These are phyloP conservation scores for Tenodera sinensis DNA, from an alignment of 2,888 invertebrate genomes.

Conservation along the genomic window DNA sequence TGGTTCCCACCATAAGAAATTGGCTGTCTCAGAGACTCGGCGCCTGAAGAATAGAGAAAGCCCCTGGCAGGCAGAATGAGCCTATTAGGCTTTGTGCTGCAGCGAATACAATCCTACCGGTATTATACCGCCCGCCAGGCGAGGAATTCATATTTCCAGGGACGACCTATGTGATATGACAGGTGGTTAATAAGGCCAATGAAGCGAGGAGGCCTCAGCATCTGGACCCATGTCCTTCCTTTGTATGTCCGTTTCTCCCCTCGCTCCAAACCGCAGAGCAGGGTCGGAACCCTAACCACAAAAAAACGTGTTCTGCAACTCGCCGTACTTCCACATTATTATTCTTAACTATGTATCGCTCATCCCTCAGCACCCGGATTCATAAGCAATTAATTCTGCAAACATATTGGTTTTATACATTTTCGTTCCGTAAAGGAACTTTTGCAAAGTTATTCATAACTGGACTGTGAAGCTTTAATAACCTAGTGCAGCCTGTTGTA, in stretches of 20 bases:
- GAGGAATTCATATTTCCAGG: background rate
- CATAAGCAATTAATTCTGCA: too few species aligned
- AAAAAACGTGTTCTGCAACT: background rate
- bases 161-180: slow-evolving; percentile 20
- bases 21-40: background rate
- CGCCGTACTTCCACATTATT: background rate
- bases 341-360: background rate
- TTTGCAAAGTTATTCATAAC: too few species aligned
- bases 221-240: background rate
- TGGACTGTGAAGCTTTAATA: too few species aligned
- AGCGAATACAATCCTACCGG: background rate
- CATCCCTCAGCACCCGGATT: background rate
- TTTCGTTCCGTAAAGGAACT: too few species aligned
- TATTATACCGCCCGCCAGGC: background rate
- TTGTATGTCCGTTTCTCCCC: background rate
- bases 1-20: background rate
- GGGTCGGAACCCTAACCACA: background rate
- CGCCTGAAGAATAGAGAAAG: background rate
- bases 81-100: background rate
- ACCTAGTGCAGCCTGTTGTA: too few species aligned
- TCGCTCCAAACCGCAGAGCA: background rate
- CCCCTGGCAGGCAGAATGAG: background rate
- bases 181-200: slow-evolving; percentile 26
- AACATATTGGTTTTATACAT: too few species aligned
- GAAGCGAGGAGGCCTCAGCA: slow-evolving; percentile 13